Percentiles rank a stretch among this genome's conserved stretches.
These are phyloP conservation scores for Uropetala carovei DNA, from an alignment of 2,888 invertebrate species.

Conservation along the genomic window DNA sequence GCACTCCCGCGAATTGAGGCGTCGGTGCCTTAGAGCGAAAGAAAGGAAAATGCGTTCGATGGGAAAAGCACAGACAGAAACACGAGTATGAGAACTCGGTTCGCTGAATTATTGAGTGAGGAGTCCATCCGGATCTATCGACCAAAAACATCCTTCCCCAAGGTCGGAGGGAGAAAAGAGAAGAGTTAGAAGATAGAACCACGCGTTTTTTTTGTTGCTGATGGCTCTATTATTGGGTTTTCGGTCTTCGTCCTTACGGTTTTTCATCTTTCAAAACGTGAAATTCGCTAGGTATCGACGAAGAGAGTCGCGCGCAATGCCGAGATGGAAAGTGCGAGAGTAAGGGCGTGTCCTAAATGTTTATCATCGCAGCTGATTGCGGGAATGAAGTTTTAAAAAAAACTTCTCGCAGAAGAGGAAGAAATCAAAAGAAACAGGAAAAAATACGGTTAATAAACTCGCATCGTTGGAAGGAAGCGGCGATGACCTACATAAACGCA, in stretches of 20 bases:
- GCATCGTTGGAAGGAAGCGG: background rate
- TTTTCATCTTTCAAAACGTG: background rate
- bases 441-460: background rate
- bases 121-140: conserved; percentile 4
- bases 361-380: background rate
- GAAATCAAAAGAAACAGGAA: background rate
- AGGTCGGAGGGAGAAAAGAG: background rate
- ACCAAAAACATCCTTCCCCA: background rate
- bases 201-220: background rate
- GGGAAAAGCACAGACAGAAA: background rate
- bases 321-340: background rate
- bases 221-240: conserved; percentile 1
- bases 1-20: background rate
- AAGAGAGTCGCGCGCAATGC: background rate
- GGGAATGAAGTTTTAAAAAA: background rate
- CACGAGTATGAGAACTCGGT: background rate
- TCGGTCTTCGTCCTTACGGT: background rate
- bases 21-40: background rate
- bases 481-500: background rate
- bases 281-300: background rate
- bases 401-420: background rate
- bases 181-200: background rate
- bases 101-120: conserved; percentile 28
- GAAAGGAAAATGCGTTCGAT: background rate
- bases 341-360: background rate